A percentile compares a stretch with the other conserved stretches of the same genome.
Conservation (phyloP, 2,888 invertebrate genomes). For the Empis livida region DNA sequence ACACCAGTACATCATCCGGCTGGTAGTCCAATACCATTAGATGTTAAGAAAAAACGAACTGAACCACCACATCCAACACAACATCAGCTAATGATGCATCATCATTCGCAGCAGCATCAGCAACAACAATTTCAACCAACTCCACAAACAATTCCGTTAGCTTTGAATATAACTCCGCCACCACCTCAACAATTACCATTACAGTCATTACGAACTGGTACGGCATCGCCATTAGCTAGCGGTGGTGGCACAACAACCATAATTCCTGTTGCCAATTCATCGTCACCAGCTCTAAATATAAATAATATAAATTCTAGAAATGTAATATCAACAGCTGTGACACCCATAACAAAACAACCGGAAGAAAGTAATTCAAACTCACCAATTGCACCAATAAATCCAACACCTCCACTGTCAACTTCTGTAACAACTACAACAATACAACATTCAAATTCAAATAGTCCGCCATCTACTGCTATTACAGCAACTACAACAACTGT, state of each 20-base stretch:
- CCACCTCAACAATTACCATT: constrained; percentile 9
- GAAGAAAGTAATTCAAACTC: constrained; percentile 2
- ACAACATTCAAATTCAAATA: constrained; percentile 26
- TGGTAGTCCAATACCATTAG: constrained; percentile 39
- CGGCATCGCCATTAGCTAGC: constrained; percentile 39
- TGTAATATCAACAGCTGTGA: neutral
- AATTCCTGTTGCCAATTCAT: constrained; percentile 38
- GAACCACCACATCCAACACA: constrained; percentile 36
- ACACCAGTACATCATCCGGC: constrained; percentile 40
- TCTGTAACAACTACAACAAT: neutral
- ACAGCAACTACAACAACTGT: constrained; percentile 35
- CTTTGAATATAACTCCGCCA: constrained; percentile 15
- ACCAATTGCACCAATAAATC: neutral
- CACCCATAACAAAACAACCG: neutral
- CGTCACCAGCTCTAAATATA: constrained; percentile 44
- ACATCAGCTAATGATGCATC: constrained; percentile 4
- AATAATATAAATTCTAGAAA: neutral
- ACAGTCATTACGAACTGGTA: neutral
- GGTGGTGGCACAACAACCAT: constrained; percentile 22
- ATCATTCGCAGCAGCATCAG: neutral
- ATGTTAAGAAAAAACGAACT: constrained; percentile 50
- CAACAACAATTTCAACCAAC: neutral
- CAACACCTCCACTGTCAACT: neutral
- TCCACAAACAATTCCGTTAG: constrained; percentile 7
- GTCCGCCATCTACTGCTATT: constrained; percentile 36